A percentile compares a stretch with the other conserved stretches of the same genome.
Evolutionary conservation across 92 coral and sea anemone species (phyloP).

Genomic region (Galaxea fascicularis): DNA sequence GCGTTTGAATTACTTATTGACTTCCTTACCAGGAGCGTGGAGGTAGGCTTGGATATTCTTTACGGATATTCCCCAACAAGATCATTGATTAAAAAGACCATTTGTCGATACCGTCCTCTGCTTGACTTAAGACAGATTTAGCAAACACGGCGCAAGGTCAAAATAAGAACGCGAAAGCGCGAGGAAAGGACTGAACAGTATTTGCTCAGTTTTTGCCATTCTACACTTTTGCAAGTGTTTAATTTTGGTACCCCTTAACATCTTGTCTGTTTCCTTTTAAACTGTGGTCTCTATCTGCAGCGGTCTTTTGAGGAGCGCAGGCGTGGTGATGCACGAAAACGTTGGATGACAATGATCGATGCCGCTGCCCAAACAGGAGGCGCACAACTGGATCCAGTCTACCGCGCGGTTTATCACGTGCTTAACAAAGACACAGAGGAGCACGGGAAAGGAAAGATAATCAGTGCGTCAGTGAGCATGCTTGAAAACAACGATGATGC

Average conservation of each 20-base stretch:
- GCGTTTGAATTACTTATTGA: slow-evolving; percentile 82
- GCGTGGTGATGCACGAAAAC: slow-evolving; percentile 97
- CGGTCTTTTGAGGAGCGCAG: slow-evolving; percentile 98
- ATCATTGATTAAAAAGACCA: no score
- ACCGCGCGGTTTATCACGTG: slow-evolving; percentile 90
- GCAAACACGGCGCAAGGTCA: no score
- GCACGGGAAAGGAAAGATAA: slow-evolving; percentile 85
- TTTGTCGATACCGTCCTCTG: no score
- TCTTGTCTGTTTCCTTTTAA: no score
- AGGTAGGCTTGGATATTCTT: slow-evolving; percentile 62
- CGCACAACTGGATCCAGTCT: slow-evolving; percentile 94
- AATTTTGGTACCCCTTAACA: no score
- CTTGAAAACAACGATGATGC: slow-evolving; percentile 87
- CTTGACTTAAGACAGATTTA: no score
- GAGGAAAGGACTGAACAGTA: no score
- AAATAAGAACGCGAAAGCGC: no score
- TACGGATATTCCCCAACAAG: background rate
- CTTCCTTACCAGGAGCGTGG: slow-evolving; percentile 88
- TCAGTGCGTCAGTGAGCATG: slow-evolving; percentile 84
- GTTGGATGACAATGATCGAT: slow-evolving; percentile 89
- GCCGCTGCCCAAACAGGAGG: slow-evolving; percentile 97
- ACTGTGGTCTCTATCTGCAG: no score
- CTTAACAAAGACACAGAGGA: slow-evolving; percentile 91
- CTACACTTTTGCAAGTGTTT: no score
- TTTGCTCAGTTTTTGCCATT: no score